Evolutionary conservation across 2,888 invertebrate species (phyloP).

Genomic region (Eristalis arbustorum): DNA sequence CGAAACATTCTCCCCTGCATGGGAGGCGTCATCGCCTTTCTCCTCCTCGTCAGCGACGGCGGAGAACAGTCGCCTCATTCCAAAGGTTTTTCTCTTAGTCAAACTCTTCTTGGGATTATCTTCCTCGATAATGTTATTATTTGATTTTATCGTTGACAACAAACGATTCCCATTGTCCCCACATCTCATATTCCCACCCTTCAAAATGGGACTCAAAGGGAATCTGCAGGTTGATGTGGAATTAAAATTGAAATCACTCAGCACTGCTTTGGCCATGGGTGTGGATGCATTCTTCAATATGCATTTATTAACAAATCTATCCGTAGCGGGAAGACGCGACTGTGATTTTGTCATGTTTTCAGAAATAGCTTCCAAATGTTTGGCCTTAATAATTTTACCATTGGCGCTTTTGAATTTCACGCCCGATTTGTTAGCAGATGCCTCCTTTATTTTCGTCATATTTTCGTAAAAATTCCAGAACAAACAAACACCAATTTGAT

Average conservation of each 20-base stretch:
- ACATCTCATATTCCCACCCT: neutral
- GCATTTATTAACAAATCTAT: neutral
- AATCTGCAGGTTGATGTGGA: neutral
- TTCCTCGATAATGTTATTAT: neutral
- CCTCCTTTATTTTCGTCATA: conserved; percentile 37
- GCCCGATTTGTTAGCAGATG: neutral
- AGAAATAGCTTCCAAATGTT: neutral
- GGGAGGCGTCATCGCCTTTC: neutral
- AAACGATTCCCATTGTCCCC: neutral
- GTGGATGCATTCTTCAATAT: conserved; percentile 25
- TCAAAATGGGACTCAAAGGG: conserved; percentile 1
- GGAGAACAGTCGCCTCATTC: neutral
- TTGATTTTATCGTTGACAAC: neutral
- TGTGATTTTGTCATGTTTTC: neutral
- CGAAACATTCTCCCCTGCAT: neutral
- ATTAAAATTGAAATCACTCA: neutral
- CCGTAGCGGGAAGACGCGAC: neutral
- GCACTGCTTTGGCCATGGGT: neutral
- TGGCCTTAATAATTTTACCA: conserved; percentile 24
- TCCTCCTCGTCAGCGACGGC: neutral
- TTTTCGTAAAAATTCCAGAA: neutral
- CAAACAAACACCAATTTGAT: neutral
- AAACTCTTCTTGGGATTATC: neutral
- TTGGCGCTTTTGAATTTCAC: neutral
- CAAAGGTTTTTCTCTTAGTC: neutral